Percentiles rank a stretch among this genome's conserved stretches.
Conservation (phyloP, 2,888 invertebrate genomes). For the Yponomeuta sedellus region DNA sequence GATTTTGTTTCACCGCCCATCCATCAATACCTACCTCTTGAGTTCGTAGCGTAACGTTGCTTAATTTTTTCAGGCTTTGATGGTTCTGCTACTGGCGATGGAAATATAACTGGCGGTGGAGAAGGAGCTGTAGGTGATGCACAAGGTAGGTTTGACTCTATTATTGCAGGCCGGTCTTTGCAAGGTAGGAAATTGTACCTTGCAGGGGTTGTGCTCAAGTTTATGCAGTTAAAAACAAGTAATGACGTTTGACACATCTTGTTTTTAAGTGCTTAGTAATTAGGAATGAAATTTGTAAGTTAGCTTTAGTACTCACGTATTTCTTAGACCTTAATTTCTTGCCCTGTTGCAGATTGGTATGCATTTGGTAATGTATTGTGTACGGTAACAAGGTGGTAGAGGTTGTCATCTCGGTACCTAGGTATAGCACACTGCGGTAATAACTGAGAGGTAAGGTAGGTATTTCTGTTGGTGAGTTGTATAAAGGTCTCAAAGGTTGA, state of each 20-base stretch:
- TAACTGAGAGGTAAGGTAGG: no score
- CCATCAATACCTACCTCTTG: background rate
- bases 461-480: no score
- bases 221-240: background rate
- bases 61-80: conserved; percentile 53
- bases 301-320: conserved; percentile 23
- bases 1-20: background rate
- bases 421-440: no score
- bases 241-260: background rate
- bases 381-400: conserved; percentile 11
- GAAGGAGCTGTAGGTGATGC: conserved; percentile 75
- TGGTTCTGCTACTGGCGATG: conserved; percentile 70
- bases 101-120: conserved; percentile 66
- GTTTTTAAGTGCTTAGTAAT: conserved; percentile 25
- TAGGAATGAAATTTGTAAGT: conserved; percentile 70
- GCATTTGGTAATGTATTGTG: conserved; percentile 20
- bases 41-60: background rate
- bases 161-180: background rate
- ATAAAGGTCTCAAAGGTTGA: background rate
- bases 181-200: background rate
- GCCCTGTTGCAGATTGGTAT: conserved; percentile 3
- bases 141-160: conserved; percentile 69
- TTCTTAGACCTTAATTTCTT: background rate
- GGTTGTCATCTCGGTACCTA: background rate
- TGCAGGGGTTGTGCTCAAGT: background rate